A percentile compares a stretch with the other conserved stretches of the same genome.
phyloP scores from a whole-genome alignment of 2,888 invertebrate genomes.

The Zhengitettix transpicula region DNA sequence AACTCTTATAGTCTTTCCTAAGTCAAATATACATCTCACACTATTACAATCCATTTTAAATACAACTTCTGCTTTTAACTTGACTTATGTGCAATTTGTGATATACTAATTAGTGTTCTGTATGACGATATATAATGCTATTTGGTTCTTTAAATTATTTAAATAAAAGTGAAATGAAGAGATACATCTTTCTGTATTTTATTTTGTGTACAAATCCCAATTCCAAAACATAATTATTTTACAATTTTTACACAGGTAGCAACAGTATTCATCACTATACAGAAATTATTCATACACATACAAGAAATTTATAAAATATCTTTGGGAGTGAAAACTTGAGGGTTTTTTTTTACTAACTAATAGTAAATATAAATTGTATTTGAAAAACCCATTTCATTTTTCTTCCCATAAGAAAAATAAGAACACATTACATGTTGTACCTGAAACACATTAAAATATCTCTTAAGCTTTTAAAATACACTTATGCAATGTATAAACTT shows the following conservation, averaged over 20 bases:
- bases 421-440: neutral
- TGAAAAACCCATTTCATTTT: neutral
- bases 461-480: neutral
- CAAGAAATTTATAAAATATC: constrained; percentile 12
- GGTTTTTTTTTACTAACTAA: neutral
- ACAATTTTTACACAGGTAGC: constrained; percentile 5
- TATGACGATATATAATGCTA: no score
- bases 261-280: constrained; percentile 4
- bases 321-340: constrained; percentile 12
- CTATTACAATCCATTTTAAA: no score
- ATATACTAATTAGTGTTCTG: no score
- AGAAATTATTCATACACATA: constrained; percentile 2
- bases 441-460: neutral
- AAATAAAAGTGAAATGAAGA: no score
- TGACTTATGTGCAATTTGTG: no score
- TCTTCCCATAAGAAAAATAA: neutral
- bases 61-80: no score
- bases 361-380: neutral
- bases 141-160: no score
- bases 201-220: constrained; percentile 13
- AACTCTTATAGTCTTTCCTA: no score
- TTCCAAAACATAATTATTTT: constrained; percentile 6
- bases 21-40: no score
- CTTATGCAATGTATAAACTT: neutral
- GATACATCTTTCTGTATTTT: neutral